These are phyloP conservation scores for Triops longicaudatus DNA, from an alignment of 1,140 invertebrate genomes.

Conservation along the genomic window DNA sequence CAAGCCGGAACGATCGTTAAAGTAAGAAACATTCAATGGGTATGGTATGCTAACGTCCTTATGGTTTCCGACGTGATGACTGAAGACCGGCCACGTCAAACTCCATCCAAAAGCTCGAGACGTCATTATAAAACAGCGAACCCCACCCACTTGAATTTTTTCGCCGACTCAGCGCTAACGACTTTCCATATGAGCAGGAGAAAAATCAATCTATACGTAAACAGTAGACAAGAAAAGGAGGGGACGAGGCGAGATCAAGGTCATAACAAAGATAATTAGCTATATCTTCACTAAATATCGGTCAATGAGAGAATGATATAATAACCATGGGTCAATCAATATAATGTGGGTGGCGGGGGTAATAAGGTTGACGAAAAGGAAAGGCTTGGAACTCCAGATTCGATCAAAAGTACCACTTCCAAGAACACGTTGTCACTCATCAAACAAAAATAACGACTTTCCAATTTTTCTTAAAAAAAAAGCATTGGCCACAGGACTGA, in stretches of 20 bases:
- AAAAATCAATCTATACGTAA: not conserved
- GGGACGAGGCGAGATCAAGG: constrained; percentile 9
- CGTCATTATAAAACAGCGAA: not conserved
- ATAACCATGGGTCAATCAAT: not conserved
- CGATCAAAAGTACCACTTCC: not conserved
- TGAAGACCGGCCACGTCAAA: constrained; percentile 10
- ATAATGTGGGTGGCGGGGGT: not conserved
- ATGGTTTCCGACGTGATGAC: not conserved
- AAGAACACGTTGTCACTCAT: not conserved
- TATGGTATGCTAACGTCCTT: not conserved
- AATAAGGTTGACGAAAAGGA: not conserved
- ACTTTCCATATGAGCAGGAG: not conserved
- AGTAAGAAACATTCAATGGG: not conserved
- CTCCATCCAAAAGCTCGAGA: not conserved
- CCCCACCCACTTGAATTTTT: not conserved
- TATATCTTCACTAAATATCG: not conserved
- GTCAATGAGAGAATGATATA: not conserved
- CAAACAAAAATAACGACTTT: not conserved
- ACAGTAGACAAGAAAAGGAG: constrained; percentile 1
- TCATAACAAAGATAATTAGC: constrained; percentile 9
- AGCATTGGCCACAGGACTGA: not conserved
- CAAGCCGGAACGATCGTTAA: not conserved
- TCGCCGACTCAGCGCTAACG: not conserved
- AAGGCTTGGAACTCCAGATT: constrained; percentile 6
- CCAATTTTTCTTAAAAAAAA: not conserved